Evolutionary conservation across 2,888 invertebrate genomes (phyloP).

Genomic region (Adineta ricciae): DNA sequence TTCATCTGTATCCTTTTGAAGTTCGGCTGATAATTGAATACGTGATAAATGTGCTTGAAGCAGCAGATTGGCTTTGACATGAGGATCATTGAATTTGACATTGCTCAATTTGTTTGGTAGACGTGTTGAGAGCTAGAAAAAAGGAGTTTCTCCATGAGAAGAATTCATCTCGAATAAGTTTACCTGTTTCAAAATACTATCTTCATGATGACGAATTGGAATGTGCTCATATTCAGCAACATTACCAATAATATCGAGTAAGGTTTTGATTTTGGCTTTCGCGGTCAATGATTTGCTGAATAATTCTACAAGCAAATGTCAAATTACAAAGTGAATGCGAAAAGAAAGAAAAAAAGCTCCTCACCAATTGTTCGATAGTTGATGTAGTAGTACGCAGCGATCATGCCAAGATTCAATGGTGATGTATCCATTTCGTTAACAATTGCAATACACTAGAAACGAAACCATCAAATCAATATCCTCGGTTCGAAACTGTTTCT

Average conservation of each 20-base stretch:
- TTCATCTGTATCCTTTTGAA: conserved; percentile 85
- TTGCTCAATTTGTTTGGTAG: conserved; percentile 59
- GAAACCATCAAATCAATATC: too few relatives aligned
- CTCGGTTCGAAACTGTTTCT: neutral
- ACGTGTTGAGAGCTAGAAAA: neutral
- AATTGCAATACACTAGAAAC: conserved; percentile 90
- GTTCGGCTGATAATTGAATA: conserved; percentile 82
- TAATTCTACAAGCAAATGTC: too few relatives aligned
- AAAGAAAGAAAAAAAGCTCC: conserved; percentile 36
- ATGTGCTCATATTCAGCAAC: conserved; percentile 92
- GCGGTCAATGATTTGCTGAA: conserved; percentile 84
- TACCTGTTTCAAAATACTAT: conserved; percentile 63
- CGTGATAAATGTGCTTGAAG: conserved; percentile 89
- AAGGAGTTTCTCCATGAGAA: too few relatives aligned
- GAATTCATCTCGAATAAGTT: too few relatives aligned
- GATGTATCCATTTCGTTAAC: conserved; percentile 96
- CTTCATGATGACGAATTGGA: conserved; percentile 75
- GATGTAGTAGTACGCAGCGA: conserved; percentile 98
- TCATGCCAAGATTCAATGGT: conserved; percentile 97
- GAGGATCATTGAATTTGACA: conserved; percentile 85
- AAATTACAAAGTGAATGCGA: conserved; percentile 28
- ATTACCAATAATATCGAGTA: conserved; percentile 89
- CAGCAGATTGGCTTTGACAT: conserved; percentile 81
- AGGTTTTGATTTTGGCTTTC: conserved; percentile 90
- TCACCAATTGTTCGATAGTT: conserved; percentile 92